These are phyloP conservation scores for Phocoena phocoena DNA, from an alignment of 2,113 vertebrate genomes.

Conservation along the genomic window DNA sequence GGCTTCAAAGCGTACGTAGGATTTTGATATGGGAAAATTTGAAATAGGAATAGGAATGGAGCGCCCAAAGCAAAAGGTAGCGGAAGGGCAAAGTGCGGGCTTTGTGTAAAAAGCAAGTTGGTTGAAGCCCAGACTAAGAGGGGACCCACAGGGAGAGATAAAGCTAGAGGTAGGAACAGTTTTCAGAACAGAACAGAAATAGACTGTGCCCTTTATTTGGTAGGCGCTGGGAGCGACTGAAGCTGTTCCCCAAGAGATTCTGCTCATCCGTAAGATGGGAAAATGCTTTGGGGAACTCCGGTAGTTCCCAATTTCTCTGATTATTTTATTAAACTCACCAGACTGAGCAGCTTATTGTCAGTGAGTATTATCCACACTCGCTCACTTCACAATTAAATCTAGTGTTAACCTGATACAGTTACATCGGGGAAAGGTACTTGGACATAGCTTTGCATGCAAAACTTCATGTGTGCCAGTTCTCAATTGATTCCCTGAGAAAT, in stretches of 20 bases:
- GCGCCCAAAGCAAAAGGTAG: not conserved
- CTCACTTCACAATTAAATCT: not conserved
- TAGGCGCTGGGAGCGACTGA: not conserved
- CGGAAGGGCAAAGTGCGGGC: not conserved
- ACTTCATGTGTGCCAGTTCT: not conserved
- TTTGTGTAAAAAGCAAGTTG: not conserved
- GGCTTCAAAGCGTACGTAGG: not conserved
- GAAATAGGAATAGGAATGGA: not conserved
- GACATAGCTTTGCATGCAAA: not conserved
- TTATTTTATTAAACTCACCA: not conserved
- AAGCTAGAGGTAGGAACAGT: not conserved
- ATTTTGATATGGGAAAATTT: not conserved
- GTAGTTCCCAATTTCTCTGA: not conserved
- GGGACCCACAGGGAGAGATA: not conserved
- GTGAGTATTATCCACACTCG: not conserved
- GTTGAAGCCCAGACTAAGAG: not conserved
- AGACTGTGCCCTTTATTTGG: not conserved
- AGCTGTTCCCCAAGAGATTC: not conserved
- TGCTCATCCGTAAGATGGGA: not conserved
- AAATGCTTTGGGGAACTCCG: not conserved
- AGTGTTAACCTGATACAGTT: not conserved
- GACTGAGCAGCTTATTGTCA: not conserved
- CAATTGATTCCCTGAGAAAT: slow-evolving; percentile 1
- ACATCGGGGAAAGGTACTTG: not conserved
- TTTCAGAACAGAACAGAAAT: not conserved